phyloP scores from a whole-genome alignment of 2,797 vertebrate genomes.

The Melanotaenia boesemani region DNA sequence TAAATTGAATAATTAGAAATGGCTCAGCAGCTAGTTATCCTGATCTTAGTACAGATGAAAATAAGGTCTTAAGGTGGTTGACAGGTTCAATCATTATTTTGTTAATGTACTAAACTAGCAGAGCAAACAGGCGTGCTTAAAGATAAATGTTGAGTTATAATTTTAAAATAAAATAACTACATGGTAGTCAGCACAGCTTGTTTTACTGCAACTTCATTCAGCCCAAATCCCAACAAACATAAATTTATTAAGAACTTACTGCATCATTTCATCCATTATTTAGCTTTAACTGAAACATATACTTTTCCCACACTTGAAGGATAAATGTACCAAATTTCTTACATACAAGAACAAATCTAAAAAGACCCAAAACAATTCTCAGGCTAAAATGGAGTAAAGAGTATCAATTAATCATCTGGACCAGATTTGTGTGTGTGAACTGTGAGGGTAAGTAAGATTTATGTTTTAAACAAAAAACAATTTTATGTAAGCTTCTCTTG shows the following conservation, averaged over 20 bases:
- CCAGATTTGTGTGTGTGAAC: background rate
- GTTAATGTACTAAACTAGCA: too few species aligned
- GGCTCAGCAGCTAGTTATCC: too few species aligned
- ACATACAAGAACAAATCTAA: background rate
- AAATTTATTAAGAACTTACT: slow-evolving; percentile 10
- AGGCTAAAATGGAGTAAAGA: background rate
- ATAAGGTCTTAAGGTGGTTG: too few species aligned
- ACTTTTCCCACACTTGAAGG: slow-evolving; percentile 23
- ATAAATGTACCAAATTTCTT: background rate
- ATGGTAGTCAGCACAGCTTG: too few species aligned
- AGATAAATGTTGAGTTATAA: background rate
- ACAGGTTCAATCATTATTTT: too few species aligned
- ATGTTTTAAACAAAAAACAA: background rate
- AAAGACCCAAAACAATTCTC: background rate
- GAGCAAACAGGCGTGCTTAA: background rate
- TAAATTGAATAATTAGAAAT: too few species aligned
- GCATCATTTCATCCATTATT: slow-evolving; percentile 2
- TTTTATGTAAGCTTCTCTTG: background rate
- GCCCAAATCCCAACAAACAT: slow-evolving; percentile 2
- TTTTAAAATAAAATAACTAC: too few species aligned
- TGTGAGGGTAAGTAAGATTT: background rate
- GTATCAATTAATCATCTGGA: slow-evolving; percentile 3
- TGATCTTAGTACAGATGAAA: too few species aligned
- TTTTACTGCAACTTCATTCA: background rate
- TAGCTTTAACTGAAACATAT: too few species aligned